Evolutionary conservation across 2,113 vertebrate genomes (phyloP).

Genomic region (Dicerorhinus sumatrensis): DNA sequence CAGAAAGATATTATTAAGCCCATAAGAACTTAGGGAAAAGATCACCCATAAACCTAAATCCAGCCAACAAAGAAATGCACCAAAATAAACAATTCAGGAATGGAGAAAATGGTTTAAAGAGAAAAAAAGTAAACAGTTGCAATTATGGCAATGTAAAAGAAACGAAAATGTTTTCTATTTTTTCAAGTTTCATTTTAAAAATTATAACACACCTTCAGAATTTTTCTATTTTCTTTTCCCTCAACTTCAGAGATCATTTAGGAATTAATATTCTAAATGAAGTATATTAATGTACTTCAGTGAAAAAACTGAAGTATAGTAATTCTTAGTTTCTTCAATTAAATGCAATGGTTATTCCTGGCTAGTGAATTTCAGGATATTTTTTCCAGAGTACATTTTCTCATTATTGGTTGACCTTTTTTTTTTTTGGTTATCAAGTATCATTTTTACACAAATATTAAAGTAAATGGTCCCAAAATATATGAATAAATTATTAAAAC

Average conservation of each 20-base stretch:
- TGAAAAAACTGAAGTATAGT: not conserved
- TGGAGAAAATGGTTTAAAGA: not conserved
- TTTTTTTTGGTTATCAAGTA: not conserved
- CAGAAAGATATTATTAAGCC: not conserved
- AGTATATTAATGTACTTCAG: not conserved
- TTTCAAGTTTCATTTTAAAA: not conserved
- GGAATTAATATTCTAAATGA: not conserved
- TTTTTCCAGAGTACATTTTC: not conserved
- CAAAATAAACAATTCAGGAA: not conserved
- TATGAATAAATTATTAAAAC: slow-evolving; percentile 16
- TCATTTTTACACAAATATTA: not conserved
- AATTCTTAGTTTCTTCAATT: slow-evolving; percentile 35
- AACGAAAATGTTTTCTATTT: not conserved
- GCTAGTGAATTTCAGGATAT: not conserved
- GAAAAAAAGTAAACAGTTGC: not conserved
- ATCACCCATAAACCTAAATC: not conserved
- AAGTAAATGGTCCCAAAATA: not conserved
- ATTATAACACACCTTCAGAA: not conserved
- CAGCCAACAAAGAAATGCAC: not conserved
- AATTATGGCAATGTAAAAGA: not conserved
- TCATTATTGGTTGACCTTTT: not conserved
- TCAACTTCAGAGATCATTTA: slow-evolving; percentile 27
- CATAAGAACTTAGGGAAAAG: not conserved
- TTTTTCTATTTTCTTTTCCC: not conserved
- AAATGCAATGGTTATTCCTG: not conserved